Evolutionary conservation across 2,797 vertebrate genomes (phyloP), one percentile per base, ranked within the genome.

Genomic region (Oreonectes daqikongensis): DNA sequence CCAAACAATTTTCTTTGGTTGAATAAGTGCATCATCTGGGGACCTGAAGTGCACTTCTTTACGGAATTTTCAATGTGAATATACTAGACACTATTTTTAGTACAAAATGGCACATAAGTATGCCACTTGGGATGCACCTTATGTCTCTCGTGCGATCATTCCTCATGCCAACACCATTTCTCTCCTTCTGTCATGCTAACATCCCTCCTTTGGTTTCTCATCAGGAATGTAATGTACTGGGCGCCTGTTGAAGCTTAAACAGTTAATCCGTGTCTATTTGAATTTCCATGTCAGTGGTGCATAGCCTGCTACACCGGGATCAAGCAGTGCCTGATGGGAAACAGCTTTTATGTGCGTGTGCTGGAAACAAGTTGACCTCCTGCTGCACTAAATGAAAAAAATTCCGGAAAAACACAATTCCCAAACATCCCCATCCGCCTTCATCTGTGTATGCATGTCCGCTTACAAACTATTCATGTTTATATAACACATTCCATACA

Each of bases 251-350:
- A 77, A 44, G 44, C 50, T 50, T 55, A 67, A 63, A 81, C 59
- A 71, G 79, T 77, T 81, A 68, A 77, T 81, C 69, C 48, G 32
- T 20, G 20, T 72, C 64, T 52, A 28, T 68, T 69, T 78, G 50
- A 65, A 42, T 70, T 50, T 78, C 67, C 40, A 44, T 68, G 53
- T 71, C 66, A 69, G 44, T 55, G 42, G 22, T 57, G 18, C 64
- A 73, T 42, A 52, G 18, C 35, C 38, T 50, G 38, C 65, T 64
- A 38, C 59, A 64, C 66, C 24, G 22, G 52, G 55, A 80, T 57
- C 76, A 65, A 30, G 59, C 65, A 26, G 46, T n/a, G 11, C 61
- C 60, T 70, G 50, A 59, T 69, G 69, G 65, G 75, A 65, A 24
- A 57, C 5, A 2, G 32, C 30, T 67, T 28, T 48, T 48, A 64